phyloP scores from a whole-genome alignment of 1,140 invertebrate genomes.

The Acromyrmex charruanus region DNA sequence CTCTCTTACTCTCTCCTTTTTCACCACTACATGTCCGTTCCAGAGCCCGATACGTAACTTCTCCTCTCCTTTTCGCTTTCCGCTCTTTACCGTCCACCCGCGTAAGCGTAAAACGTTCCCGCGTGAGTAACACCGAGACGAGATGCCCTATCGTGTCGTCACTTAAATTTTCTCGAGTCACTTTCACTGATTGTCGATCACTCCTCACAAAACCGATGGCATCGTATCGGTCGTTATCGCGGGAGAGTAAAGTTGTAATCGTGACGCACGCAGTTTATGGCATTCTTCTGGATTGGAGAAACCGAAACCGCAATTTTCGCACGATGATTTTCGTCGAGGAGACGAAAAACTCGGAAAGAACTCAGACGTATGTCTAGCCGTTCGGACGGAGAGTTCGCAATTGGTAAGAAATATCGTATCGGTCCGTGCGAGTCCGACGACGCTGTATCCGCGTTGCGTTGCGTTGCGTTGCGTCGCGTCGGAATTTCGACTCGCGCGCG shows the following conservation, averaged over 20 bases:
- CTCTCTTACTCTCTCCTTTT: constrained; percentile 34
- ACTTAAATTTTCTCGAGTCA: constrained; percentile 65
- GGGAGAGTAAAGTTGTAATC: not conserved
- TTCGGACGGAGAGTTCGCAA: not conserved
- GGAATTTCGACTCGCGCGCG: constrained; percentile 60
- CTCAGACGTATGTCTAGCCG: not conserved
- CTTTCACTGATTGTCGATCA: constrained; percentile 67
- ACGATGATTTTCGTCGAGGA: not conserved
- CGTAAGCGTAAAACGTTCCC: constrained; percentile 61
- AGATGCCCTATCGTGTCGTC: constrained; percentile 48
- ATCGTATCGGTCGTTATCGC: not conserved
- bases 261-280: not conserved
- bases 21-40: constrained; percentile 31
- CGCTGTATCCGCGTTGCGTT: constrained; percentile 7
- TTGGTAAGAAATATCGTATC: not conserved
- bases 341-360: not conserved
- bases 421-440: not conserved
- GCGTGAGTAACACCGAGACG: constrained; percentile 56
- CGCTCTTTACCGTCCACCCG: constrained; percentile 21
- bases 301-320: not conserved
- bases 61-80: constrained; percentile 43
- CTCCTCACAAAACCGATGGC: constrained; percentile 27
- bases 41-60: constrained; percentile 52
- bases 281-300: not conserved
- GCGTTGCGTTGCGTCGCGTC: constrained; percentile 29